Base-by-base conservation (phyloP, 2,888 invertebrate species). In the Eupithecia abbreviata region DNA sequence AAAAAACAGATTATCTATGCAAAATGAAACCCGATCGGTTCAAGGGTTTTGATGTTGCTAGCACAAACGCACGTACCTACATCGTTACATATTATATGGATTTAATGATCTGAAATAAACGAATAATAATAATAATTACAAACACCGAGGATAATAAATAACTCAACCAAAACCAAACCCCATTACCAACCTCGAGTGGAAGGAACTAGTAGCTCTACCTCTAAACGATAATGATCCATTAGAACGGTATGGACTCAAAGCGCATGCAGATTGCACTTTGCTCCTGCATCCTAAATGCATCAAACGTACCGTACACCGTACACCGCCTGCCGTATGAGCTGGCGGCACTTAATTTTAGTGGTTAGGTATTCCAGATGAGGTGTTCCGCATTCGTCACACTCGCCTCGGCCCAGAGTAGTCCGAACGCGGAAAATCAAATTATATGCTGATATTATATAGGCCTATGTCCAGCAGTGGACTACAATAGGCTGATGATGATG, bases 171-270 rank as follows among this genome's bases (percentile, higher is more conserved):
- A 30, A 5, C 79, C 62, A 79, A 71, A 77, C 67, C 74, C 45
- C 45, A 47, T 47, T 47, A 79, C 65, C 72, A 81, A 77, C 76
- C 75, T 75, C 72, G 73, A 79, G 80, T 78, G 77, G 18, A 73
- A 79, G 76, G 68, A 74, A 62, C 74, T n/a, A 51, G 4, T 51
- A n/a, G 18, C 81, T 82, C 70, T 77, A 76, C 78, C 66, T 72
- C 69, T 78, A 75, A 80, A 79, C 71, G 71, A 74, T 85, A 85
- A 87, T 85, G 85, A 83, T 78, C 82, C 87, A 86, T 86, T 84
- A 86, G 79, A 71, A 79, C 73, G 75, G 73, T 75, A 78, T 66
- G 72, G 72, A 66, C 5, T 18, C 47, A 49, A 69, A 65, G 67
- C 43, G 75, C 66, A 73, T 73, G 71, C 73, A 75, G 47, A 62